Base-by-base conservation (phyloP, 2,113 vertebrate genomes). In the Casuarius casuarius region DNA sequence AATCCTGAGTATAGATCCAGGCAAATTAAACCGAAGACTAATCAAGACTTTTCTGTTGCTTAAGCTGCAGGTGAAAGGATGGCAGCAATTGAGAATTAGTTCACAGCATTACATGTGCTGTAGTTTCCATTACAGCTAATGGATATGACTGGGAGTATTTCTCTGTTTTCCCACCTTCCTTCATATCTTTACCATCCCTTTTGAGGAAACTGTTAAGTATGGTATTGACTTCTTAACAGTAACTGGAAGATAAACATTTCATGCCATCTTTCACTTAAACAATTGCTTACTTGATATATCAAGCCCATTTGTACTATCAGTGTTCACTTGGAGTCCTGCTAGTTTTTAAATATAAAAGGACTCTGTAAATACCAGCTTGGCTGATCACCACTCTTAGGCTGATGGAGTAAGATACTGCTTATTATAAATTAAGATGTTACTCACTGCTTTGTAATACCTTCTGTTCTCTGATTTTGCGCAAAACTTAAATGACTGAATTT, bases 371-470 rank as follows among this genome's bases (percentile, higher is more conserved):
- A 35, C 4, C 33, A 40, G 2, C 9, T 68, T 78, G 18, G 16
- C 72, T 79, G 31, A 17, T 82, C 25, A 78, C 25, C 3, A 6
- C 56, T 14, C 22, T 79, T 87, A 61, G 71, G 19, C 25, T 75
- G 19, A 9, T 31, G 58, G 35, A 35, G 78, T 51, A 77, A 48
- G 15, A 25, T 28, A 65, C 12, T 9, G 33, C 26, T 6, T 48
- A 7, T n/a, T 66, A 33, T 8, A 84, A 16, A 59, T 59, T 33
- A 59, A 33, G 16, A 29, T 58, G 10, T 31, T 38, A 8, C 54
- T 87, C 0, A 0, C 18, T 86, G 15, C 28, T 90, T 90, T 66
- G 1, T 2, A 38, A 38, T 75, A 21, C 25, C n/a, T 87, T 65
- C 71, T 93, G 5, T 81, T 94, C 33, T 33, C 17, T 3, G 0